Conservation (phyloP, 2,113 vertebrate species). For the Pangasianodon gigas region DNA sequence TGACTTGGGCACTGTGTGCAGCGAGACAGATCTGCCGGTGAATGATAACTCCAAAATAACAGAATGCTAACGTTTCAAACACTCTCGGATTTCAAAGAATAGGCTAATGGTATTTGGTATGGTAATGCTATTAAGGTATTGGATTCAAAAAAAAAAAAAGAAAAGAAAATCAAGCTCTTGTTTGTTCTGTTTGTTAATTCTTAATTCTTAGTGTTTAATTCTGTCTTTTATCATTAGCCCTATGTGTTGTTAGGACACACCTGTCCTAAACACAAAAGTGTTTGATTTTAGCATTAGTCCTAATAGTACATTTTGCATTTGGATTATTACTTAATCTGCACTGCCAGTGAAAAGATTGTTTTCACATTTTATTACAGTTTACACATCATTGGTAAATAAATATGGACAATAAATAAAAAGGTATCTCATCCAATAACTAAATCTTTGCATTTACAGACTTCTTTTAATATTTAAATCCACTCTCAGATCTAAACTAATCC, state of each 20-base stretch:
- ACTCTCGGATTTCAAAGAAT: slow-evolving; percentile 45
- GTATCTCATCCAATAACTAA: not conserved
- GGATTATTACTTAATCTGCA: not conserved
- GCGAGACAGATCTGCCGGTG: slow-evolving; percentile 43
- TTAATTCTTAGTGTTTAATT: not conserved
- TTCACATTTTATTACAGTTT: not conserved
- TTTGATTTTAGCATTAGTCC: not conserved
- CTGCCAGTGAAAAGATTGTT: not conserved
- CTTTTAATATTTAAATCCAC: not conserved
- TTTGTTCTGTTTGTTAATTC: not conserved
- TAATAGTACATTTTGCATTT: not conserved
- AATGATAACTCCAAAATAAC: slow-evolving; percentile 40
- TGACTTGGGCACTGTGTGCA: slow-evolving; percentile 50
- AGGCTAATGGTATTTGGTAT: slow-evolving; percentile 18
- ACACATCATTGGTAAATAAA: not conserved
- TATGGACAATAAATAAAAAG: no score
- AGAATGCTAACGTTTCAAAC: slow-evolving; percentile 29
- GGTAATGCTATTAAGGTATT: not conserved
- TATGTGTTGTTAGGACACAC: not conserved
- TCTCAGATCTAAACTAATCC: not conserved
- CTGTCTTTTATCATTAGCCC: not conserved
- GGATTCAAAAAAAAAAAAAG: not conserved
- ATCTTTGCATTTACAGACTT: not conserved
- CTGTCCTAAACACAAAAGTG: no score
- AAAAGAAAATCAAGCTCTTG: not conserved